Base-by-base conservation (phyloP, 2,113 vertebrate species). In the Steatornis caripensis region DNA sequence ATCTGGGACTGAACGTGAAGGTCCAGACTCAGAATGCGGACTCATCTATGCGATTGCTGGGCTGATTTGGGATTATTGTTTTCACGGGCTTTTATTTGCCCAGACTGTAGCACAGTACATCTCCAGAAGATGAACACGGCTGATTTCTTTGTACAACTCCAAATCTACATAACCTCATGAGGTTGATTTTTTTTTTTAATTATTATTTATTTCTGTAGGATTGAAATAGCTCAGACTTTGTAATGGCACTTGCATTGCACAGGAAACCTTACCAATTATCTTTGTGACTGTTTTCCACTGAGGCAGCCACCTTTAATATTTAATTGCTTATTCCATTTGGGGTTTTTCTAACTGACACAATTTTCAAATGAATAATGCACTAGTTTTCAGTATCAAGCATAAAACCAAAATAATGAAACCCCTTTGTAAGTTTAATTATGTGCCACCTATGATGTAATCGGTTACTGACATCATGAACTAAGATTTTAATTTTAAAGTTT, bases 371-470 rank as follows among this genome's bases (percentile, higher is more conserved):
- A 97, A 98, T 95, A 96, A 95, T 90, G 92, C 76, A 26, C 69
- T 83, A 87, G 64, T 97, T 97, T 87, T 96, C 79, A 34, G 60
- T 41, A 82, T 96, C 95, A 72, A n/a, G 68, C n/a, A 48, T 92
- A 77, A 91, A 95, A 85, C 60, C 58, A 77, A 92, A 96, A 90
- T 88, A 93, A 84, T 37, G 69, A 62, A 97, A 94, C 66, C 89
- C 79, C 76, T 94, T 37, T 91, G 70, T 88, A 88, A 97, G 79
- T 97, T 98, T 96, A 98, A 98, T 96, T 96, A 93, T 89, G 93
- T 97, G 95, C 91, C 89, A 96, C 32, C 76, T 80, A 78, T 95
- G 90, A 81, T 93, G 94, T 96, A 82, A 96, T 91, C 36, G 29
- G 58, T 92, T 96, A 81, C 92, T 94, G 96, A 96, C 95, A 93